Evolutionary conservation across 2,797 vertebrate genomes (phyloP).

Genomic region (Sciurus carolinensis): DNA sequence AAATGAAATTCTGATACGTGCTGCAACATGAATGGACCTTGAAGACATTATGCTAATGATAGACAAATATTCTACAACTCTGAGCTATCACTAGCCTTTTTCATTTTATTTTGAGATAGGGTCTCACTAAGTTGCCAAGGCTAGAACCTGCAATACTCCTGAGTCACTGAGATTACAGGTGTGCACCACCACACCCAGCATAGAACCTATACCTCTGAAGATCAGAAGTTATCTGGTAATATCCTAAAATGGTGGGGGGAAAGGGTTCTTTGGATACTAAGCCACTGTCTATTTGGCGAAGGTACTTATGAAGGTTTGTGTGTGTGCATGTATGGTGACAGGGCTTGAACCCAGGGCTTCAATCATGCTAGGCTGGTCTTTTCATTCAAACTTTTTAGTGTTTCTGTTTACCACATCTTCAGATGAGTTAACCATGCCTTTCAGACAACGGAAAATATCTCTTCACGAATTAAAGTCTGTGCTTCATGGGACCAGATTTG

Average conservation of each 20-base stretch:
- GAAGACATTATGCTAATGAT: background rate
- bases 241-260: background rate
- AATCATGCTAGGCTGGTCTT: background rate
- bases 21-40: background rate
- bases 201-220: background rate
- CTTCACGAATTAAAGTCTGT: background rate
- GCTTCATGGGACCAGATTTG: background rate
- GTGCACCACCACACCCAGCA: background rate
- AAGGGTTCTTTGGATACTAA: background rate
- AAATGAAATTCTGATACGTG: too few relatives aligned
- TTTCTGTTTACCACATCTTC: constrained; percentile 20
- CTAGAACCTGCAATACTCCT: too few relatives aligned
- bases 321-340: background rate
- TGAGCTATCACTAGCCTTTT: too few relatives aligned
- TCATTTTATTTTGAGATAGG: too few relatives aligned
- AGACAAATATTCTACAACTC: too few relatives aligned
- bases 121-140: too few relatives aligned
- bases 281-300: background rate
- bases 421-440: background rate
- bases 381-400: background rate
- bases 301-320: background rate
- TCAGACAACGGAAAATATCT: background rate
- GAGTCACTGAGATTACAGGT: too few relatives aligned
- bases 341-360: background rate
- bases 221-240: too few relatives aligned